Conservation (phyloP, 2,888 invertebrate genomes). For the Brachyptera putata region DNA sequence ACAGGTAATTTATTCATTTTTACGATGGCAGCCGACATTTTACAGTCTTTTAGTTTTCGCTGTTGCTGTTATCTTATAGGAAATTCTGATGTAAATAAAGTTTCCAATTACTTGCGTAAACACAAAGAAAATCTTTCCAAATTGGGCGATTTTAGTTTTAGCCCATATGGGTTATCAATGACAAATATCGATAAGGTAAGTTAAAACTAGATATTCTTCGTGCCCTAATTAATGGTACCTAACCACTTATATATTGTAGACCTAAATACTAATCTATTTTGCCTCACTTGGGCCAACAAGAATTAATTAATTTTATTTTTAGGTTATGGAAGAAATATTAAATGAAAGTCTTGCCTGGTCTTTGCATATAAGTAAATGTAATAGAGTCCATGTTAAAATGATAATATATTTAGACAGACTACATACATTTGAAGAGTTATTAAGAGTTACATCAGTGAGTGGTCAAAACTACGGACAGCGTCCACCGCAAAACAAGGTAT, state of each 20-base stretch:
- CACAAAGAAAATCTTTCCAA: background rate
- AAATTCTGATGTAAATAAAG: background rate
- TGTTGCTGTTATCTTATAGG: background rate
- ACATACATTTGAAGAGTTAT: conserved; percentile 38
- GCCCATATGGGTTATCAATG: no score
- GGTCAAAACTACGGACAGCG: conserved; percentile 36
- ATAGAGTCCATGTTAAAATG: conserved; percentile 47
- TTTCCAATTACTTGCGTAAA: background rate
- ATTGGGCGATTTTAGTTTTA: background rate
- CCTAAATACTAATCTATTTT: conserved; percentile 28
- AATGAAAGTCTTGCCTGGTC: conserved; percentile 49
- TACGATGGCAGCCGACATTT: background rate
- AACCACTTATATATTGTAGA: background rate
- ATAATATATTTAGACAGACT: conserved; percentile 53
- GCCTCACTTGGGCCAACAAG: background rate
- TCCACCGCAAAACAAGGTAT: background rate
- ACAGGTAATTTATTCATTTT: no score
- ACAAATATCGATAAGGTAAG: no score
- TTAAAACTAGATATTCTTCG: no score
- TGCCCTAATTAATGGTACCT: no score
- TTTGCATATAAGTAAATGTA: conserved; percentile 46
- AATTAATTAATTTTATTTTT: conserved; percentile 9
- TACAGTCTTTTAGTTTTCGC: background rate
- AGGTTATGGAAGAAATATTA: conserved; percentile 43
- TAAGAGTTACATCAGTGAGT: conserved; percentile 39